Conservation (phyloP, 2,113 vertebrate species). For the Oophaga pumilio region DNA sequence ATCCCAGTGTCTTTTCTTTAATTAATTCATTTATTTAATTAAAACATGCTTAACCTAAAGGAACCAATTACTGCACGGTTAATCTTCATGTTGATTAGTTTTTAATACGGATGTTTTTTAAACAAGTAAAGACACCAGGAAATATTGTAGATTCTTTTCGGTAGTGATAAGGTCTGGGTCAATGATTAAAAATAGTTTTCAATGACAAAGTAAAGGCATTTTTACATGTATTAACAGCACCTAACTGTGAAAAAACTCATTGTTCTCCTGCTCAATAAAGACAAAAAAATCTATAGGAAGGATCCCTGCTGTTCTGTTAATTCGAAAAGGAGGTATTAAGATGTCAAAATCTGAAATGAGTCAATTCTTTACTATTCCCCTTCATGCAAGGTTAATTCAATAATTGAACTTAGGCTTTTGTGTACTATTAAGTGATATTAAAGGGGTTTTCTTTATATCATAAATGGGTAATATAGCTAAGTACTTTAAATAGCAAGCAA, state of each 20-base stretch:
- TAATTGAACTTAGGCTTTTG: neutral
- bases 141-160: neutral
- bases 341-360: constrained; percentile 5
- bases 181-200: neutral
- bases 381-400: neutral
- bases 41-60: neutral
- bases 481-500: too few relatives aligned
- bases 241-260: neutral
- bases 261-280: neutral
- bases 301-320: neutral
- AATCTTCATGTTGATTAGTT: neutral
- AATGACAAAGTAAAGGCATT: neutral
- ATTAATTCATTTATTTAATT: too few relatives aligned
- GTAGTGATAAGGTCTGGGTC: neutral
- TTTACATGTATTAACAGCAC: neutral
- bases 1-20: too few relatives aligned
- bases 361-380: neutral
- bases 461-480: too few relatives aligned
- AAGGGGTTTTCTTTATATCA: too few relatives aligned
- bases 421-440: neutral
- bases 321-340: neutral
- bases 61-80: neutral
- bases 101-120: neutral
- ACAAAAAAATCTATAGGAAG: neutral
- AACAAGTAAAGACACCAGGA: neutral